These are phyloP conservation scores for Phrynocephalus forsythii DNA, from an alignment of 2,797 vertebrate species.

Conservation along the genomic window DNA sequence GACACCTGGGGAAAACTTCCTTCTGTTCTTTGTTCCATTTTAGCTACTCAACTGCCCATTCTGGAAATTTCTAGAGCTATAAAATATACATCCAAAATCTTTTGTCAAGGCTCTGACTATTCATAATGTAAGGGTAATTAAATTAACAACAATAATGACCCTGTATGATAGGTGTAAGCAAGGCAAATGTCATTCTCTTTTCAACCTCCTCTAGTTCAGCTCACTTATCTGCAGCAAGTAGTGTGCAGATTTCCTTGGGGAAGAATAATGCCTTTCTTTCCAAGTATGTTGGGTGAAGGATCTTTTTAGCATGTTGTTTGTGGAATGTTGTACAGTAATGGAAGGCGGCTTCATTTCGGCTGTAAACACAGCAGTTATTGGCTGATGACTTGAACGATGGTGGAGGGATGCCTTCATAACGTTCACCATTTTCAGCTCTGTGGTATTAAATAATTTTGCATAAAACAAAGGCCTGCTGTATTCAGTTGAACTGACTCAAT, in stretches of 20 bases:
- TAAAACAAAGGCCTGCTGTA: conserved; percentile 12
- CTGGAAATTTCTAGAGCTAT: background rate
- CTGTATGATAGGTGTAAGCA: background rate
- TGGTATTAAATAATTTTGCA: conserved; percentile 38
- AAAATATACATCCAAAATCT: background rate
- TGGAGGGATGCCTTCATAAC: conserved; percentile 17
- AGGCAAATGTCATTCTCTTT: background rate
- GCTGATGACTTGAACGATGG: background rate
- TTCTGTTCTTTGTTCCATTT: too few species aligned
- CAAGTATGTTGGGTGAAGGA: background rate
- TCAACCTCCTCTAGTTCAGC: too few species aligned
- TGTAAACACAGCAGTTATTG: background rate
- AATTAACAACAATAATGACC: background rate
- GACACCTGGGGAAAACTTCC: too few species aligned
- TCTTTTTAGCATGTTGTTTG: fast-evolving
- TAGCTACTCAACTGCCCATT: background rate
- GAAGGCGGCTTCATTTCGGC: conserved; percentile 13
- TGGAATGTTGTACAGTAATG: background rate
- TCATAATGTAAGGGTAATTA: background rate
- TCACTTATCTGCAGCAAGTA: background rate
- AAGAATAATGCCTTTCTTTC: background rate
- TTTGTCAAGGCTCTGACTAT: background rate
- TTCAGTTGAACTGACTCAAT: conserved; percentile 45
- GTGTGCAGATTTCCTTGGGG: background rate
- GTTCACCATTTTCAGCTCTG: background rate